phyloP scores from a whole-genome alignment of 2,113 vertebrate species.

The Colistium nudipinnis region DNA sequence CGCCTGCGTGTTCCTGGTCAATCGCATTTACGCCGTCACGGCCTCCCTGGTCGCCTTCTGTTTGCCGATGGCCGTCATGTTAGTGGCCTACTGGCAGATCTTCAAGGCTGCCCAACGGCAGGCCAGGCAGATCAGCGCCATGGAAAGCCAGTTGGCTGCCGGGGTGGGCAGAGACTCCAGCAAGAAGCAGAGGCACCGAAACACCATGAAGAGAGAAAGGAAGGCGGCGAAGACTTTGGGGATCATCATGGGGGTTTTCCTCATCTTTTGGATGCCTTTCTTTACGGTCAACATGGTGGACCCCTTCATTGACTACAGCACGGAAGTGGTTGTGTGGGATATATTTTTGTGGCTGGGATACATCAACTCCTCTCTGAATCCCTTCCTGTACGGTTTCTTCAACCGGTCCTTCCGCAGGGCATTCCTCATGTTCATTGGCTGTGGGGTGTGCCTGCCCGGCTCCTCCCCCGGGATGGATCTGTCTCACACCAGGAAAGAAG shows the following conservation, averaged over 20 bases:
- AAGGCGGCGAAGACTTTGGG: constrained; percentile 86
- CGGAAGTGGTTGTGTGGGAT: constrained; percentile 79
- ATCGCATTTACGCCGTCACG: constrained; percentile 79
- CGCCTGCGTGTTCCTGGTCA: constrained; percentile 80
- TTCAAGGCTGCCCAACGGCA: constrained; percentile 82
- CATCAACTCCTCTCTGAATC: constrained; percentile 84
- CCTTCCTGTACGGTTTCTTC: constrained; percentile 84
- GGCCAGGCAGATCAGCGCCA: constrained; percentile 81
- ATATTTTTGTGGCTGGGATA: constrained; percentile 84
- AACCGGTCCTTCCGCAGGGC: constrained; percentile 83
- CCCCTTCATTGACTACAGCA: constrained; percentile 81
- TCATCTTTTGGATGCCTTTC: constrained; percentile 85
- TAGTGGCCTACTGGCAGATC: constrained; percentile 85
- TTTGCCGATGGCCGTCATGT: constrained; percentile 81
- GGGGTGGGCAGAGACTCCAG: constrained; percentile 74
- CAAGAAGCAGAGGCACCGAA: constrained; percentile 79
- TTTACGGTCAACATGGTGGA: constrained; percentile 84
- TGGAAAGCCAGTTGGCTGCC: constrained; percentile 81
- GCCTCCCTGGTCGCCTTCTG: constrained; percentile 85
- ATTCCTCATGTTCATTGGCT: constrained; percentile 82
- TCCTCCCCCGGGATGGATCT: constrained; percentile 77
- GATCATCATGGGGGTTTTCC: constrained; percentile 84
- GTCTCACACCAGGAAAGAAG: constrained; percentile 76
- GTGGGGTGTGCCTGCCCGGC: constrained; percentile 77
- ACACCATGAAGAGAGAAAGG: constrained; percentile 76